phyloP scores from a whole-genome alignment of 2,797 vertebrate species.

The Argyrosomus regius region DNA sequence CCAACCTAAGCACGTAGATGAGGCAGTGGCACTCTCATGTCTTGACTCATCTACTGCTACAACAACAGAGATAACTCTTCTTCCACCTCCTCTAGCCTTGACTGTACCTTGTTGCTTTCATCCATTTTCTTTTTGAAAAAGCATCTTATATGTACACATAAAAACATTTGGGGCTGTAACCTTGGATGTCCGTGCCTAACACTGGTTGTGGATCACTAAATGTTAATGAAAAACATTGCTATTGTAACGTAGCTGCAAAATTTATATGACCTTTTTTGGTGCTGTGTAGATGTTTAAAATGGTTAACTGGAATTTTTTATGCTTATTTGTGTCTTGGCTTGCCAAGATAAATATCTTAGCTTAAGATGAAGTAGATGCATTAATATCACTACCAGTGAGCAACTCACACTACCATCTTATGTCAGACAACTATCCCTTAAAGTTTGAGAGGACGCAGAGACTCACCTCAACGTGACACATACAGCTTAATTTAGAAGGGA shows the following conservation, averaged over 20 bases:
- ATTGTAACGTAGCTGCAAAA: not conserved
- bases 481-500: conserved; percentile 34
- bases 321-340: not conserved
- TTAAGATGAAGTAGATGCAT: not conserved
- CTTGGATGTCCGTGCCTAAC: too few relatives aligned
- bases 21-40: too few relatives aligned
- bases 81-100: too few relatives aligned
- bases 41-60: too few relatives aligned
- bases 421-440: not conserved
- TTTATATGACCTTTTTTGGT: not conserved
- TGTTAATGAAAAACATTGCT: not conserved
- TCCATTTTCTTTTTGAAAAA: too few relatives aligned
- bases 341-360: not conserved
- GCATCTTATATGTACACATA: too few relatives aligned
- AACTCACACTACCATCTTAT: not conserved
- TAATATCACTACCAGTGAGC: not conserved
- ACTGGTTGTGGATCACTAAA: not conserved
- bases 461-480: conserved; percentile 32
- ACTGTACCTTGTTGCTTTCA: too few relatives aligned
- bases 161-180: too few relatives aligned
- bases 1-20: too few relatives aligned
- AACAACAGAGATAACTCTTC: too few relatives aligned
- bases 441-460: conserved; percentile 10
- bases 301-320: not conserved
- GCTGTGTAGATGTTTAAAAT: conserved; percentile 11